Percentiles rank a stretch among this genome's conserved stretches.
These are phyloP conservation scores for Glaucidium brasilianum DNA, from an alignment of 2,113 vertebrate species.

Conservation along the genomic window DNA sequence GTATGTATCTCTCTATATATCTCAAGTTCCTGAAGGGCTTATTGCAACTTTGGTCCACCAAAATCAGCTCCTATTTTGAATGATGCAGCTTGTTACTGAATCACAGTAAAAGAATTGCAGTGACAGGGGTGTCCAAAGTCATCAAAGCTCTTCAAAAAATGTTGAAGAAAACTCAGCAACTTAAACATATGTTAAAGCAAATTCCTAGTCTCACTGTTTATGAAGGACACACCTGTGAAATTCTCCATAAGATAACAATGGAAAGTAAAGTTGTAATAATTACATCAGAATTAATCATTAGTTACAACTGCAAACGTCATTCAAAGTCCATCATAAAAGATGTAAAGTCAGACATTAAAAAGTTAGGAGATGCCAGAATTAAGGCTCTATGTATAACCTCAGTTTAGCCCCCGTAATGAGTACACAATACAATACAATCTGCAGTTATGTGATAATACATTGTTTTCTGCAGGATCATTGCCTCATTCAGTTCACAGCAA, in stretches of 20 bases:
- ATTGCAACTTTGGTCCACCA: not conserved
- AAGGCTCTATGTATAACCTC: not conserved
- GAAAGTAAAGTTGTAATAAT: not conserved
- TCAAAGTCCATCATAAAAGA: not conserved
- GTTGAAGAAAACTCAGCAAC: not conserved
- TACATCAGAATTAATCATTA: not conserved
- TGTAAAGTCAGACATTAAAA: not conserved
- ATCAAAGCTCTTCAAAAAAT: not conserved
- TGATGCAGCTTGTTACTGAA: not conserved
- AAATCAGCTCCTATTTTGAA: not conserved
- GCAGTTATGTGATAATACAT: not conserved
- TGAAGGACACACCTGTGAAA: not conserved
- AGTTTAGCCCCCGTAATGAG: not conserved
- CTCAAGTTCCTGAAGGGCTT: not conserved
- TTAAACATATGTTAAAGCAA: not conserved
- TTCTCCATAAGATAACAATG: not conserved
- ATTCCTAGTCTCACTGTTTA: not conserved
- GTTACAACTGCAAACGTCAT: not conserved
- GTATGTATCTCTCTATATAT: not conserved
- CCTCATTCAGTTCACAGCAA: not conserved
- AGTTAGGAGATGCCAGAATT: not conserved
- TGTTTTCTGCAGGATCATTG: conserved; percentile 24
- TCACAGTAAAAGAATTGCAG: not conserved
- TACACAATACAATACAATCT: not conserved
- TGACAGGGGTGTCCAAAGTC: not conserved